Conservation (phyloP, 1,140 invertebrate genomes). For the Conopomorpha cramerella region DNA sequence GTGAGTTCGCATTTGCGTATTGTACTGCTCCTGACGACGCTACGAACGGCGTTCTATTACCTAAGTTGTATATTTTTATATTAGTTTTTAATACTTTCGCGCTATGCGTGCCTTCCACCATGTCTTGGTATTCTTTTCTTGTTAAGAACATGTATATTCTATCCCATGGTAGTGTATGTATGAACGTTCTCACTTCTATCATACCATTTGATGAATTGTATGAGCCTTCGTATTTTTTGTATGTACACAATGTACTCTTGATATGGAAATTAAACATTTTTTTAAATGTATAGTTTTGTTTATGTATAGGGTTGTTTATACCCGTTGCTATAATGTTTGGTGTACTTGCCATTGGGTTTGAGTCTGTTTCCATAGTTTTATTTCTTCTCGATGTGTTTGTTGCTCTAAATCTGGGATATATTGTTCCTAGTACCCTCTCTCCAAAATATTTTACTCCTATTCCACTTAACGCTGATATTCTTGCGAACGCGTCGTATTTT, state of each 20-base stretch:
- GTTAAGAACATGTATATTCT: conserved; percentile 9
- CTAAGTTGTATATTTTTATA: conserved; percentile 12
- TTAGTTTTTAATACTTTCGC: neutral
- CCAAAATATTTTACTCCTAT: neutral
- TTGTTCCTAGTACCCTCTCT: neutral
- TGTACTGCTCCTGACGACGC: conserved; percentile 9
- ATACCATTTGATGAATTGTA: no score
- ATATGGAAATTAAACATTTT: no score
- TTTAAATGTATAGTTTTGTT: no score
- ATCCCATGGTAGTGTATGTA: conserved; percentile 9
- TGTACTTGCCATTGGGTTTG: no score
- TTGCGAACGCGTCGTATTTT: neutral
- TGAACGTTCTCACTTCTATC: no score
- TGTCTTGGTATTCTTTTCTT: conserved; percentile 8
- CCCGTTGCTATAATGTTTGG: no score
- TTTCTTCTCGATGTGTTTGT: no score
- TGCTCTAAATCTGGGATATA: no score
- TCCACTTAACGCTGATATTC: neutral
- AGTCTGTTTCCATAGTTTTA: no score
- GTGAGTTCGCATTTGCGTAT: conserved; percentile 16
- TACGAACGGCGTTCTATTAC: conserved; percentile 17
- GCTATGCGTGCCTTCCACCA: conserved; percentile 1
- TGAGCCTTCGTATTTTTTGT: no score
- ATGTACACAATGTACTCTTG: no score
- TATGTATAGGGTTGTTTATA: no score